A percentile compares a stretch with the other conserved stretches of the same genome.
These are phyloP conservation scores for Caenorhabditis briggsae DNA, from an alignment of 1,140 invertebrate species.

Conservation along the genomic window DNA sequence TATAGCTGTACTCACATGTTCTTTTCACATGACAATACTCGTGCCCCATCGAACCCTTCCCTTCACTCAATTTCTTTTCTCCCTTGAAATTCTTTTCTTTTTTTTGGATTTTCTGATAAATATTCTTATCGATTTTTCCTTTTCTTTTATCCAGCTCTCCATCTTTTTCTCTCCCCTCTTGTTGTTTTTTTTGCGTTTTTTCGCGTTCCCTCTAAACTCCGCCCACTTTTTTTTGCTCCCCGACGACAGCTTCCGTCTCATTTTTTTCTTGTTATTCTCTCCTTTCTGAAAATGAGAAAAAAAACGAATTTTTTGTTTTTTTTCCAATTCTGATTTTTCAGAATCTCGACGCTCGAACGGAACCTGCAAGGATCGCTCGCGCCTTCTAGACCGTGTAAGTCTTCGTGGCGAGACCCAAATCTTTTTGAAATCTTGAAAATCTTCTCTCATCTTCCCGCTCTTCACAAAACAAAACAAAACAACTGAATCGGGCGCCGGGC, in stretches of 20 bases:
- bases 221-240: not conserved
- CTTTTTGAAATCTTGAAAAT: not conserved
- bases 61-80: not conserved
- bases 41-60: not conserved
- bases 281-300: too few relatives aligned
- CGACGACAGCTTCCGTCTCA: not conserved
- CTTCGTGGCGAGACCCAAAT: not conserved
- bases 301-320: not conserved
- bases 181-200: not conserved
- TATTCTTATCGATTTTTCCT: not conserved
- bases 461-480: not conserved
- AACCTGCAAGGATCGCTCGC: slow-evolving; percentile 49
- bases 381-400: slow-evolving; percentile 50
- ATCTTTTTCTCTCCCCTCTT: slow-evolving; percentile 7
- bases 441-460: not conserved
- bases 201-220: not conserved
- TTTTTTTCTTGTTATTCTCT: too few relatives aligned
- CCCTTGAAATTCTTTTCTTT: not conserved
- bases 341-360: slow-evolving; percentile 34
- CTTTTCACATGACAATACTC: slow-evolving; percentile 41
- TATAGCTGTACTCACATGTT: not conserved
- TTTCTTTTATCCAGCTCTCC: not conserved
- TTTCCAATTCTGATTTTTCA: slow-evolving; percentile 26
- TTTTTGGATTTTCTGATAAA: not conserved
- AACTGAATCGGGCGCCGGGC: not conserved